Evolutionary conservation across 2,888 invertebrate genomes (phyloP).

Genomic region (Heliconius sara): DNA sequence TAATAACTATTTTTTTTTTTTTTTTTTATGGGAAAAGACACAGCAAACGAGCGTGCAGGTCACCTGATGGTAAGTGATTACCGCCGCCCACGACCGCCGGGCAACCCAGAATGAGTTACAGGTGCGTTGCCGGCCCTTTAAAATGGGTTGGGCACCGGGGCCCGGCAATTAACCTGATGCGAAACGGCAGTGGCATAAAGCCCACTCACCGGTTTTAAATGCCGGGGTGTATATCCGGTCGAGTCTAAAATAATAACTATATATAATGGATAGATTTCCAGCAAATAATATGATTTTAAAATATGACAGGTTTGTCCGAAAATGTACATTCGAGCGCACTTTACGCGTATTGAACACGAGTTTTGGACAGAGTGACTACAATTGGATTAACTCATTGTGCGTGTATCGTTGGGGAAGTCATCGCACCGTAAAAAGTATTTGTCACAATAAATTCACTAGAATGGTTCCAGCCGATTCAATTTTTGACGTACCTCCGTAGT

Average conservation of each 20-base stretch:
- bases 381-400: conserved; percentile 75
- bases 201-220: too few relatives aligned
- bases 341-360: conserved; percentile 71
- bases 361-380: conserved; percentile 64
- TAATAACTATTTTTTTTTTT: not conserved
- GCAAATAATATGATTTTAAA: conserved; percentile 36
- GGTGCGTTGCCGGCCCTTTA: too few relatives aligned
- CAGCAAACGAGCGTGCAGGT: too few relatives aligned
- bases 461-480: conserved; percentile 38
- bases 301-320: conserved; percentile 35
- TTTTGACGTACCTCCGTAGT: conserved; percentile 23
- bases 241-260: not conserved
- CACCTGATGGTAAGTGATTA: too few relatives aligned
- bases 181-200: too few relatives aligned
- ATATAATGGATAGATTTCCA: not conserved
- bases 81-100: too few relatives aligned
- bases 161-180: too few relatives aligned
- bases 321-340: conserved; percentile 66
- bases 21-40: too few relatives aligned
- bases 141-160: too few relatives aligned
- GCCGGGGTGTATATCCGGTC: too few relatives aligned
- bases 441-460: conserved; percentile 45
- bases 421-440: conserved; percentile 46
- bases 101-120: too few relatives aligned
- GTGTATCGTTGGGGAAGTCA: conserved; percentile 53